These are phyloP conservation scores for Heteronetta atricapilla DNA, from an alignment of 2,113 vertebrate species.

Conservation along the genomic window DNA sequence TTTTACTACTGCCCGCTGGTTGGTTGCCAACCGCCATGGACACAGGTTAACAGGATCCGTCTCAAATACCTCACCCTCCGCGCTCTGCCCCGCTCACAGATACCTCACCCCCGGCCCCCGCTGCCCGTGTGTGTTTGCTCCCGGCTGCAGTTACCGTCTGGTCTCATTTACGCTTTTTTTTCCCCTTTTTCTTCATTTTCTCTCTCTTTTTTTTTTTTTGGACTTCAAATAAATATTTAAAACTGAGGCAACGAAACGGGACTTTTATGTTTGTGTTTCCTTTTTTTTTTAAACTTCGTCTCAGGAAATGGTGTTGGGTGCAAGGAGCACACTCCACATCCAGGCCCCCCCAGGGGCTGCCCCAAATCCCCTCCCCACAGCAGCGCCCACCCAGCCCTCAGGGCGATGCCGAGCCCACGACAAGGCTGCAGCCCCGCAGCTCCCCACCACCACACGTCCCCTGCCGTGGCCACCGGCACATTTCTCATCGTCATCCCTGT, in stretches of 20 bases:
- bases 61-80: constrained; percentile 67
- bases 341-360: too few relatives aligned
- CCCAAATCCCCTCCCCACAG: too few relatives aligned
- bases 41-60: constrained; percentile 7
- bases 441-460: too few relatives aligned
- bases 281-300: background rate
- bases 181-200: background rate
- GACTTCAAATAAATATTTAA: constrained; percentile 83
- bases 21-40: constrained; percentile 26
- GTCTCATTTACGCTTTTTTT: constrained; percentile 23
- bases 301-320: too few relatives aligned
- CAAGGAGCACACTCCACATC: too few relatives aligned
- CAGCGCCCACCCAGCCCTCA: too few relatives aligned
- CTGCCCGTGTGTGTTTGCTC: background rate
- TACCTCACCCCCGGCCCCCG: constrained; percentile 2
- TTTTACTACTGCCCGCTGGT: constrained; percentile 52
- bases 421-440: too few relatives aligned
- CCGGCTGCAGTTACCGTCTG: background rate
- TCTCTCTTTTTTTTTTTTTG: background rate
- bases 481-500: too few relatives aligned
- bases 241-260: constrained; percentile 74
- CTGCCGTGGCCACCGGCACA: too few relatives aligned
- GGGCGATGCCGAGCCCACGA: too few relatives aligned
- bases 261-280: background rate
- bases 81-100: constrained; percentile 8